Evolutionary conservation across 1,140 invertebrate species (phyloP), one percentile per base, ranked within the genome.

Genomic region (Drosophila repletoides): DNA sequence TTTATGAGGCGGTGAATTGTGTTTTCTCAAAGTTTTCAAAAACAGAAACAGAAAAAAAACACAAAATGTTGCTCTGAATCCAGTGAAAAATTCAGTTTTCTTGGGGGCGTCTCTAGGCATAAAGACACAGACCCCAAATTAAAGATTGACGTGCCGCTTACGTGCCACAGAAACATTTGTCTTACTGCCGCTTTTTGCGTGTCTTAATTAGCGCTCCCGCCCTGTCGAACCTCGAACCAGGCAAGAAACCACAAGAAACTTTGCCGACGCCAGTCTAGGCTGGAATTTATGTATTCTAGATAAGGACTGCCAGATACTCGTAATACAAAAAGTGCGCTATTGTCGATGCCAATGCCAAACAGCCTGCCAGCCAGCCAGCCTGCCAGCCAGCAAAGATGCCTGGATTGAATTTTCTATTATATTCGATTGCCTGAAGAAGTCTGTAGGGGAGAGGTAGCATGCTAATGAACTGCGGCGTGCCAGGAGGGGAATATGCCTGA

Each of bases 271-370:
- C 29, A 60, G 56, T 74, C 66, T 68, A 46, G 70, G 65, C 80
- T 48, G 48, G 56, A 86, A 87, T 86, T 86, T 86, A 80, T 86
- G 80, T 86, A 76, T 72, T 74, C 52, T 56, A 80, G 80, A 86
- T 86, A 80, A 86, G 72, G 36, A 56, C 55, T 38, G 22, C 21
- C 59, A 61, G 80, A 75, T 80, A n/a, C n/a, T n/a, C n/a, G n/a
- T n/a, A 72, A 76, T 60, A 53, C 65, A 12, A 26, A 41, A 21
- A 61, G 9, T 21, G 14, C 24, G 45, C 51, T 28, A 52, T 49
- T 48, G 69, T 46, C 56, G 49, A 33, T 33, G 59, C 40, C 38
- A 66, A 45, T 63, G 21, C 24, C 2, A 12, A 12, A 15, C n/a
- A n/a, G n/a, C n/a, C 45, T 31, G 28, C 28, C 5, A n/a, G 17